Percentiles rank a stretch among this genome's conserved stretches.
phyloP scores from a whole-genome alignment of 2,797 vertebrate species.

The Hypotaenidia okinawae region DNA sequence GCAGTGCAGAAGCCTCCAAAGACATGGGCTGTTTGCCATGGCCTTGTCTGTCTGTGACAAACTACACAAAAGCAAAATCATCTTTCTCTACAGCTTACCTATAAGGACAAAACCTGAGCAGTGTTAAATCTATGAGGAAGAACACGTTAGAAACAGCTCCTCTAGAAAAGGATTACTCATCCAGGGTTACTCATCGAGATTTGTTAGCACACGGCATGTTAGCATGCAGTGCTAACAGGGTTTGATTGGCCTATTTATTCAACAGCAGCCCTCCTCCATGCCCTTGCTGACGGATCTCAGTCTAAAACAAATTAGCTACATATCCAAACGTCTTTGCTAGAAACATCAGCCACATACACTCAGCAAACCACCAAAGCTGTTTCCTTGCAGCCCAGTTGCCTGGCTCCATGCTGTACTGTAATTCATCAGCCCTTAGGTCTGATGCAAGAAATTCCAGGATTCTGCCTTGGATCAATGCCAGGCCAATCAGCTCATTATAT shows the following conservation, averaged over 20 bases:
- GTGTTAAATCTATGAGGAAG: neutral
- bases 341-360: neutral
- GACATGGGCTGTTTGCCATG: neutral
- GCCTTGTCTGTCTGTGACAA: neutral
- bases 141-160: neutral
- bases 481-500: neutral
- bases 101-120: neutral
- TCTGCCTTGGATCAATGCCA: accelerated
- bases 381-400: neutral
- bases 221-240: neutral
- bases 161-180: neutral
- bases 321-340: accelerated
- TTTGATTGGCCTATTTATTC: neutral
- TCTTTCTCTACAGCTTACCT: neutral
- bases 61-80: neutral
- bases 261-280: neutral
- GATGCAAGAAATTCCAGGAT: neutral
- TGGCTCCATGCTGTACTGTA: neutral
- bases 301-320: neutral
- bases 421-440: neutral
- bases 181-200: neutral
- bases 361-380: neutral
- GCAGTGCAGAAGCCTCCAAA: neutral
- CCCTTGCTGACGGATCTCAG: neutral
- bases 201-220: neutral